A percentile compares a stretch with the other conserved stretches of the same genome.
phyloP scores from a whole-genome alignment of 2,113 vertebrate species.

The Ceyx margarethae region DNA sequence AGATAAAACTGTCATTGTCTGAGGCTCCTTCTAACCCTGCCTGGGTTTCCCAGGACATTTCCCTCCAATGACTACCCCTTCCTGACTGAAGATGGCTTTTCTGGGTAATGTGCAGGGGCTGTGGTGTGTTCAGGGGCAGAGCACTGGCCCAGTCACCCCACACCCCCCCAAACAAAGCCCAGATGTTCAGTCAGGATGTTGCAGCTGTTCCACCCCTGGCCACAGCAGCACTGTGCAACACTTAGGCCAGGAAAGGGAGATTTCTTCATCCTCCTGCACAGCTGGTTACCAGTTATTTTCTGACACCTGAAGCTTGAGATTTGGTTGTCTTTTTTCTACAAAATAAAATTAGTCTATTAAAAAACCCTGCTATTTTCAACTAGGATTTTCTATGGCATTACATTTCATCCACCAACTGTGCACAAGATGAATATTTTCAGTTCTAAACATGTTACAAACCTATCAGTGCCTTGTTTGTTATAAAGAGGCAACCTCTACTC shows the following conservation, averaged over 20 bases:
- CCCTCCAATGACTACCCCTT: not conserved
- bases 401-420: not conserved
- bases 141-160: not conserved
- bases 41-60: not conserved
- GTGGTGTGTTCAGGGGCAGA: not conserved
- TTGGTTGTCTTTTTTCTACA: not conserved
- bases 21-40: not conserved
- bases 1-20: not conserved
- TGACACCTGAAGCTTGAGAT: not conserved
- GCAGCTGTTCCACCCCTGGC: conserved; percentile 3
- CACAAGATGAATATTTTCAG: not conserved
- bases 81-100: not conserved
- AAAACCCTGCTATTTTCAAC: not conserved
- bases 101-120: not conserved
- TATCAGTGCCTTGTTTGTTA: not conserved
- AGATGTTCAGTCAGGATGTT: conserved; percentile 25
- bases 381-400: not conserved
- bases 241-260: not conserved
- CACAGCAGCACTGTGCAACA: not conserved
- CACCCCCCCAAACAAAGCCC: not conserved
- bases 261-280: conserved; percentile 6
- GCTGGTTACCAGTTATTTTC: not conserved
- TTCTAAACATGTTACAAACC: not conserved
- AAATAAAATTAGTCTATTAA: not conserved
- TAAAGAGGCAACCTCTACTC: not conserved